phyloP scores from a whole-genome alignment of 2,797 vertebrate species.

The Spinus olivaceus region DNA sequence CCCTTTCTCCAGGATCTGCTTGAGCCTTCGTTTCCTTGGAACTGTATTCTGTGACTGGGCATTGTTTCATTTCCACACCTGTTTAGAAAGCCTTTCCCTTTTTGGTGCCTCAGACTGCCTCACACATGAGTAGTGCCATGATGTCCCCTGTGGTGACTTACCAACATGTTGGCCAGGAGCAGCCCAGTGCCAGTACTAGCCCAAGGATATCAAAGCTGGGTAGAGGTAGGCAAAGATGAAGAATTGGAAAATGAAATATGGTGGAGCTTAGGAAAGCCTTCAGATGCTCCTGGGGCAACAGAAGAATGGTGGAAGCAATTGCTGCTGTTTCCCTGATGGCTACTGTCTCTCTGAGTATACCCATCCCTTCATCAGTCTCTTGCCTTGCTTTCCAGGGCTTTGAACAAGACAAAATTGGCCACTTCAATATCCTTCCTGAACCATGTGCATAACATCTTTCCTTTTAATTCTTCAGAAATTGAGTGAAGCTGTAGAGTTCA shows the following conservation, averaged over 20 bases:
- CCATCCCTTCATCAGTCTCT: not conserved
- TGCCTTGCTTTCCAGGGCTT: not conserved
- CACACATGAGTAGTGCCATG: fast-evolving
- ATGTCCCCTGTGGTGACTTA: not conserved
- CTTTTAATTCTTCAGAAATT: not conserved
- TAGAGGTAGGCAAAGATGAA: not conserved
- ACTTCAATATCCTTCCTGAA: not conserved
- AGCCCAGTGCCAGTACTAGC: not conserved
- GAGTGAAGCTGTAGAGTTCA: not conserved
- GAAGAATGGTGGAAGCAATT: not conserved
- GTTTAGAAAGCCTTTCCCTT: not conserved
- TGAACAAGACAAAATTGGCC: not conserved
- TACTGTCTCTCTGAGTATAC: not conserved
- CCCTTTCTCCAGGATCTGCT: conserved; percentile 55
- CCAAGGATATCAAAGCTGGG: not conserved
- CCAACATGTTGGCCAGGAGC: not conserved
- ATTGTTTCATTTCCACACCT: not conserved
- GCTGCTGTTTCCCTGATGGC: not conserved
- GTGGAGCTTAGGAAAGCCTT: not conserved
- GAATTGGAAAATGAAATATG: not conserved
- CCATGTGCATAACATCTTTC: not conserved
- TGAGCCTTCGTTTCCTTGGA: not conserved
- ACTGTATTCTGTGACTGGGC: not conserved
- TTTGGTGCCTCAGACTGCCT: not conserved
- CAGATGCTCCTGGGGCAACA: not conserved